These are phyloP conservation scores for Lasioglossum marginatum DNA, from an alignment of 2,888 invertebrate species.

Conservation along the genomic window DNA sequence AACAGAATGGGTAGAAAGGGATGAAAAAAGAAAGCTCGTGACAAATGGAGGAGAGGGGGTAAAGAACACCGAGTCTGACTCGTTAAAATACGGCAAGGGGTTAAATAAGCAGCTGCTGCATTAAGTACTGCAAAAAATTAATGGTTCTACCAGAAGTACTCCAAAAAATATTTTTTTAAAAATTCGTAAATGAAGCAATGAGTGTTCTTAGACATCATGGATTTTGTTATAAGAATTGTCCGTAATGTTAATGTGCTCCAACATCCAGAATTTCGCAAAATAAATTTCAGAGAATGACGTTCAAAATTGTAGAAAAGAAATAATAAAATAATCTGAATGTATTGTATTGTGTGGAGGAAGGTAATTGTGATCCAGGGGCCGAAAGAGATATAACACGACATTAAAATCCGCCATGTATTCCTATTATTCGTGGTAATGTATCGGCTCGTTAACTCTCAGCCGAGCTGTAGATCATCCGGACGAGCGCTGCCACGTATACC, in stretches of 20 bases:
- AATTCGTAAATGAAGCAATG: too few relatives aligned
- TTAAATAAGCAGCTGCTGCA: too few relatives aligned
- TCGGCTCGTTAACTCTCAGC: constrained; percentile 69
- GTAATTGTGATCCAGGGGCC: constrained; percentile 33
- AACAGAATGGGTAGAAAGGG: too few relatives aligned
- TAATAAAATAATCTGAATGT: neutral
- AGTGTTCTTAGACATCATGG: too few relatives aligned
- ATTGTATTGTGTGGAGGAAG: constrained; percentile 16
- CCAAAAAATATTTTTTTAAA: too few relatives aligned
- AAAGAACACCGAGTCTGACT: too few relatives aligned
- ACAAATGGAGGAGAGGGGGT: too few relatives aligned
- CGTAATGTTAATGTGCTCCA: neutral
- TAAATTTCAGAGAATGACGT: neutral
- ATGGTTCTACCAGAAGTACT: too few relatives aligned
- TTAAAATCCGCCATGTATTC: constrained; percentile 48
- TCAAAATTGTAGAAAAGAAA: neutral
- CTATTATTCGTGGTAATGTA: constrained; percentile 67
- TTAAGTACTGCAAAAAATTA: too few relatives aligned
- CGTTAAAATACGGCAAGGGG: too few relatives aligned
- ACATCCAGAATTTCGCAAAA: neutral
- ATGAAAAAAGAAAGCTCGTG: too few relatives aligned
- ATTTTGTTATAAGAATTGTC: too few relatives aligned
- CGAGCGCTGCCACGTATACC: constrained; percentile 29
- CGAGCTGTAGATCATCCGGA: constrained; percentile 62
- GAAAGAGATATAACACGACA: constrained; percentile 45